A percentile compares a stretch with the other conserved stretches of the same genome.
Evolutionary conservation across 1,140 invertebrate species (phyloP).

Genomic region (Drosophila littoralis): DNA sequence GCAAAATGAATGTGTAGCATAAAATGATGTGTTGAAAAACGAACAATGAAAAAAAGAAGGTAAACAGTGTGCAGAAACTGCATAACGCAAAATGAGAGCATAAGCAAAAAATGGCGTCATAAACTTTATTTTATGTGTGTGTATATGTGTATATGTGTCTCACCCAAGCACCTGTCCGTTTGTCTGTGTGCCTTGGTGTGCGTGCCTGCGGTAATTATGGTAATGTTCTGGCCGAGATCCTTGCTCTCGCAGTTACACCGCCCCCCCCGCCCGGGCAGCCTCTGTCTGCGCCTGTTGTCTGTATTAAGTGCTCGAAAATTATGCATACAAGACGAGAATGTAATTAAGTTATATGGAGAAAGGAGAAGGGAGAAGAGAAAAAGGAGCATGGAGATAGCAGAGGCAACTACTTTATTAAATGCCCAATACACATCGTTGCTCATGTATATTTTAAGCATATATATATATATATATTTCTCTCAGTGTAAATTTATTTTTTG

Average conservation of each 20-base stretch:
- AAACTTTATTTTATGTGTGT: slow-evolving; percentile 20
- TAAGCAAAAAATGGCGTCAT: slow-evolving; percentile 52
- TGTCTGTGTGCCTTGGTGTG: slow-evolving; percentile 37
- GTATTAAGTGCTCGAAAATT: slow-evolving; percentile 64
- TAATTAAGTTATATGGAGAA: slow-evolving; percentile 67
- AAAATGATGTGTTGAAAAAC: slow-evolving; percentile 31
- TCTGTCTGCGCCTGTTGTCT: slow-evolving; percentile 18
- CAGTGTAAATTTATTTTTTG: slow-evolving; percentile 70
- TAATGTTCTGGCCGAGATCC: slow-evolving; percentile 60
- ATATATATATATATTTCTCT: slow-evolving; percentile 22
- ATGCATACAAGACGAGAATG: slow-evolving; percentile 71
- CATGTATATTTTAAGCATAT: slow-evolving; percentile 49
- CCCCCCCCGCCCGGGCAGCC: slow-evolving; percentile 5
- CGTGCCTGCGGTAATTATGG: slow-evolving; percentile 69
- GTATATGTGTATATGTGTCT: slow-evolving; percentile 24
- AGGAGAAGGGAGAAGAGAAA: not conserved
- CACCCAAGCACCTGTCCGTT: slow-evolving; percentile 29
- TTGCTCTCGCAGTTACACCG: not conserved
- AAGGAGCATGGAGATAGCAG: not conserved
- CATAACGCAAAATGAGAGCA: slow-evolving; percentile 43
- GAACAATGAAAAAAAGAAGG: slow-evolving; percentile 11
- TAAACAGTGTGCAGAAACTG: slow-evolving; percentile 38
- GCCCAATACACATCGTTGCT: slow-evolving; percentile 42
- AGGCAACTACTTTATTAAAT: slow-evolving; percentile 9
- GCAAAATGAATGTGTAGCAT: slow-evolving; percentile 18